Conservation (phyloP, 53 echinoderm and acorn worm genomes). For the Holothuria scabra region DNA sequence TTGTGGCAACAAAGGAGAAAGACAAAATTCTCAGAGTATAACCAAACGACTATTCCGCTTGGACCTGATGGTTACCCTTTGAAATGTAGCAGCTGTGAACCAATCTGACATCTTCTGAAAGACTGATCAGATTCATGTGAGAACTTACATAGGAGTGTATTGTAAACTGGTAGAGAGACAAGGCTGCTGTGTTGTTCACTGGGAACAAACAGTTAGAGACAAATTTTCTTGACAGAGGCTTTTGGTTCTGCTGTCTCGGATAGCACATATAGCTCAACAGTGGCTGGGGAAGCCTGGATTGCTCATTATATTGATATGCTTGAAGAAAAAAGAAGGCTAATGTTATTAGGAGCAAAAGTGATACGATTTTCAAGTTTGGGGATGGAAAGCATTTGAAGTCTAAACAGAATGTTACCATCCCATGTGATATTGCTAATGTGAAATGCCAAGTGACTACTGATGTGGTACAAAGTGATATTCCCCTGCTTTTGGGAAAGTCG, state of each 20-base stretch:
- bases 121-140: conserved; percentile 42
- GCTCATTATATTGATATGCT: background rate
- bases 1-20: background rate
- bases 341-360: background rate
- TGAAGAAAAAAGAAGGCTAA: conserved; percentile 1
- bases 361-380: conserved; percentile 19
- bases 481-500: too few species aligned
- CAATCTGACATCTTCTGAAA: conserved; percentile 6
- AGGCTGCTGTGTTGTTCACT: conserved; percentile 3
- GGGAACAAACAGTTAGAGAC: conserved; percentile 5
- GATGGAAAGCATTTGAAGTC: conserved; percentile 19
- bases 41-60: too few species aligned
- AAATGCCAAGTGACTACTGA: conserved; percentile 26
- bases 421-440: conserved; percentile 28
- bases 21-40: too few species aligned
- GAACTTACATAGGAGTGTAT: conserved; percentile 21
- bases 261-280: background rate
- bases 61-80: too few species aligned
- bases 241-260: background rate
- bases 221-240: background rate
- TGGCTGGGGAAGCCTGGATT: too few species aligned
- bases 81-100: too few species aligned
- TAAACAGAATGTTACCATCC: conserved; percentile 12
- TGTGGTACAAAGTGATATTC: conserved; percentile 23
- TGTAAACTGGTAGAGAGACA: too few species aligned